Evolutionary conservation across 2,797 vertebrate genomes (phyloP), one percentile per base, ranked within the genome.

Genomic region (Pteronotus mesoamericanus): DNA sequence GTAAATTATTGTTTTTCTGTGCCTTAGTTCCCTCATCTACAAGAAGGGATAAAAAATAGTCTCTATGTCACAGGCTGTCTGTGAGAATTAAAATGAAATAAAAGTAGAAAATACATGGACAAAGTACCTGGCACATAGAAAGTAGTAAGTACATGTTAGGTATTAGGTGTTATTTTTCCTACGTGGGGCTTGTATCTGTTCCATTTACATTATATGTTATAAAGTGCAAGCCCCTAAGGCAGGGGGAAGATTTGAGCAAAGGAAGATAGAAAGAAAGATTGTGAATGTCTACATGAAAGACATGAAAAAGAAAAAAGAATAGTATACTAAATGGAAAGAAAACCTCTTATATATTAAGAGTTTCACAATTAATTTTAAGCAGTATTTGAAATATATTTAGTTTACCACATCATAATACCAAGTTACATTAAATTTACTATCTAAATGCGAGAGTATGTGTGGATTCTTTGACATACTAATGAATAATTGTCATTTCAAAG

Each of bases 401-500:
- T 86, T 89, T 9, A 79, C 22, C 21, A 42, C 16, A 71, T 44
- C 39, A 39, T n/a, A 88, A 92, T 21, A 88, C 29, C 61, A 26
- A 92, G 11, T 39, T 82, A 39, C 5, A 84, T 77, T 92, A 22
- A 37, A 32, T 61, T 94, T 77, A 42, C 5, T 34, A 71, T 79
- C 39, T 59, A 84, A 91, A 84, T 83, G 42, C 37, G 51, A 86
- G 42, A 26, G 15, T 34, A 0, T 42, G 14, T 53, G 16, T 90
- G 22, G 32, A 90, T 68, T 92, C 42, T 79, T 77, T 90, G 80
- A 90, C 26, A 92, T 16, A 96, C 92, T 59, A 46, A 92, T 86
- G 19, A 96, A 94, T 48, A 53, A 95, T 78, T 82, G 3, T 83
- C 77, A 86, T 87, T 92, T 94, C 6, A 61, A 96, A 90, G 42